Evolutionary conservation across 2,888 invertebrate genomes (phyloP).

Genomic region (Eretmocerus hayati): DNA sequence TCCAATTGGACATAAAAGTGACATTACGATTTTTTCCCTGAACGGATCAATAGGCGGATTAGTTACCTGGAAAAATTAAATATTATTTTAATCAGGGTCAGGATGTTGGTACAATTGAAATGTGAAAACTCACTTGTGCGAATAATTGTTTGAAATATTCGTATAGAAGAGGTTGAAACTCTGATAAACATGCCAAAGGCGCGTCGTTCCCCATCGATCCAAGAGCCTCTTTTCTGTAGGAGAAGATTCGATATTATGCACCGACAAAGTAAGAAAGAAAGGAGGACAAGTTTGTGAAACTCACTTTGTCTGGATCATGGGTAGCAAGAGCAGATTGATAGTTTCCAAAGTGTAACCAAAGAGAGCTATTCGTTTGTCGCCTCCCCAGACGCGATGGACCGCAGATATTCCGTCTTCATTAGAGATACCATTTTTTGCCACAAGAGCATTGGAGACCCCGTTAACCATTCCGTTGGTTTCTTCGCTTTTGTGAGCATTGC

Average conservation of each 20-base stretch:
- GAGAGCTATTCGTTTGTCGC: constrained; percentile 79
- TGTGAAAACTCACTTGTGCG: constrained; percentile 65
- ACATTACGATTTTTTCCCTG: constrained; percentile 98
- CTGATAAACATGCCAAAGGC: constrained; percentile 92
- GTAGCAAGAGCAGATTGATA: constrained; percentile 84
- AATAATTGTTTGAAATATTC: constrained; percentile 99
- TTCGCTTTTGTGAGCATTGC: constrained; percentile 56
- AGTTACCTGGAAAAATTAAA: constrained; percentile 58
- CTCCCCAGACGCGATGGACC: constrained; percentile 49
- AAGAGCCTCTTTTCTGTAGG: constrained; percentile 94
- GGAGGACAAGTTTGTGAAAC: too few species aligned
- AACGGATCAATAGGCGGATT: constrained; percentile 99
- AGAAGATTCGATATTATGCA: constrained; percentile 1
- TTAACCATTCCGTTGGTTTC: constrained; percentile 37
- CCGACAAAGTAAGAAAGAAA: too few species aligned
- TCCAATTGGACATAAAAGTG: constrained; percentile 92
- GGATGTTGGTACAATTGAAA: not conserved
- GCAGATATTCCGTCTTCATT: constrained; percentile 35
- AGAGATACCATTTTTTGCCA: constrained; percentile 26
- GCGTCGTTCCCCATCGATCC: constrained; percentile 99
- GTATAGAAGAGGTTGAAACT: constrained; percentile 89
- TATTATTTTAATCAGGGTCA: constrained; percentile 2
- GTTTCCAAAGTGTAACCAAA: constrained; percentile 95
- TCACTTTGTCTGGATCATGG: constrained; percentile 93
- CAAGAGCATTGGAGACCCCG: constrained; percentile 37